Percentiles rank a stretch among this genome's conserved stretches.
Evolutionary conservation across 2,888 invertebrate genomes (phyloP).

Genomic region (Thymelicus acteon): DNA sequence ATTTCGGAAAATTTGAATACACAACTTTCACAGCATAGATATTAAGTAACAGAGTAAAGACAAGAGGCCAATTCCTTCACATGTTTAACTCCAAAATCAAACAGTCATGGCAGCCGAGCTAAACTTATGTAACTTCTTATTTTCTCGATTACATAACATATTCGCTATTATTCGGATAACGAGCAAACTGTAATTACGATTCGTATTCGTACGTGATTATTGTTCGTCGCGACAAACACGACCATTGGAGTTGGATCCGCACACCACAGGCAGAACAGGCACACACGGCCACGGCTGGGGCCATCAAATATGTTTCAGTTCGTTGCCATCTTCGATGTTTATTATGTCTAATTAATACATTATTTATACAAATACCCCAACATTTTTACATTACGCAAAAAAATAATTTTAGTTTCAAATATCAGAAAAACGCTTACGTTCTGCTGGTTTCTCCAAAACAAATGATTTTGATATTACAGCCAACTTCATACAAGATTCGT

Average conservation of each 20-base stretch:
- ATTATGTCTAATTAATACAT: conserved; percentile 5
- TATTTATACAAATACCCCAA: not conserved
- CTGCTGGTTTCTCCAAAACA: too few species aligned
- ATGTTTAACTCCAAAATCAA: too few species aligned
- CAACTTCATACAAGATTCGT: too few species aligned
- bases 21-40: too few species aligned
- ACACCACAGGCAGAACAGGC: not conserved
- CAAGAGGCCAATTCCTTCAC: too few species aligned
- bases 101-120: too few species aligned
- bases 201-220: conserved; percentile 21
- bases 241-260: not conserved
- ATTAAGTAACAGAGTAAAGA: too few species aligned
- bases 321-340: conserved; percentile 17
- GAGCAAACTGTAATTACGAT: conserved; percentile 21
- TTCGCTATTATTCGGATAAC: conserved; percentile 19
- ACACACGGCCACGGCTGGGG: conserved; percentile 7
- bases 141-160: conserved; percentile 24
- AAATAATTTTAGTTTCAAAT: too few species aligned
- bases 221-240: conserved; percentile 18
- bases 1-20: too few species aligned
- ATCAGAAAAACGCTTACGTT: too few species aligned
- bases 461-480: too few species aligned
- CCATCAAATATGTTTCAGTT: conserved; percentile 20
- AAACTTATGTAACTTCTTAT: conserved; percentile 20
- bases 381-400: too few species aligned